phyloP scores from a whole-genome alignment of 1,140 invertebrate species.

The Scaptomyza hsui region DNA sequence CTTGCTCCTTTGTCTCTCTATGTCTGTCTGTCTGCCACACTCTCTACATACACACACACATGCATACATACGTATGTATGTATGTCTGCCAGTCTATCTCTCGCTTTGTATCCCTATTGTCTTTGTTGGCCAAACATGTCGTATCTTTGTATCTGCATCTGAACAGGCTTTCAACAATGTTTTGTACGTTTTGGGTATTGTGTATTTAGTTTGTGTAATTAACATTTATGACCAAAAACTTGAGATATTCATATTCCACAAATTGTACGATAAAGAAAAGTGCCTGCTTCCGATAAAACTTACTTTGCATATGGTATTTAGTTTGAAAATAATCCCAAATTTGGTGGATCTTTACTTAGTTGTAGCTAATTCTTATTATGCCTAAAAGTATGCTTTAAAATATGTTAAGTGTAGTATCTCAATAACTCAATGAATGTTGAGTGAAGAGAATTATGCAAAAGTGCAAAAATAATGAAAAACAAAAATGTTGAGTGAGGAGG shows the following conservation, averaged over 20 bases:
- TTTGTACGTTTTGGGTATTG: constrained; percentile 19
- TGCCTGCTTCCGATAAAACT: constrained; percentile 16
- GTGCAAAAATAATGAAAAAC: constrained; percentile 10
- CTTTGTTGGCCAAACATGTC: constrained; percentile 68
- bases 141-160: constrained; percentile 71
- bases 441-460: constrained; percentile 53
- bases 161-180: constrained; percentile 37
- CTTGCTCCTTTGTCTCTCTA: constrained; percentile 26
- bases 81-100: neutral
- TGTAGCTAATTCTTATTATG: neutral
- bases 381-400: constrained; percentile 53
- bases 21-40: constrained; percentile 3
- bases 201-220: constrained; percentile 58
- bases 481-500: constrained; percentile 34
- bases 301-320: no score
- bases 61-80: no score
- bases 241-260: constrained; percentile 29
- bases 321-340: no score
- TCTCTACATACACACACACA: no score
- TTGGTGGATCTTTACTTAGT: no score
- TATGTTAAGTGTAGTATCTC: neutral
- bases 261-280: neutral
- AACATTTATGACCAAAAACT: constrained; percentile 67
- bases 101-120: constrained; percentile 36
- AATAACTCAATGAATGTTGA: constrained; percentile 2